Evolutionary conservation across 2,113 vertebrate genomes (phyloP).

Genomic region (Etheostoma spectabile): DNA sequence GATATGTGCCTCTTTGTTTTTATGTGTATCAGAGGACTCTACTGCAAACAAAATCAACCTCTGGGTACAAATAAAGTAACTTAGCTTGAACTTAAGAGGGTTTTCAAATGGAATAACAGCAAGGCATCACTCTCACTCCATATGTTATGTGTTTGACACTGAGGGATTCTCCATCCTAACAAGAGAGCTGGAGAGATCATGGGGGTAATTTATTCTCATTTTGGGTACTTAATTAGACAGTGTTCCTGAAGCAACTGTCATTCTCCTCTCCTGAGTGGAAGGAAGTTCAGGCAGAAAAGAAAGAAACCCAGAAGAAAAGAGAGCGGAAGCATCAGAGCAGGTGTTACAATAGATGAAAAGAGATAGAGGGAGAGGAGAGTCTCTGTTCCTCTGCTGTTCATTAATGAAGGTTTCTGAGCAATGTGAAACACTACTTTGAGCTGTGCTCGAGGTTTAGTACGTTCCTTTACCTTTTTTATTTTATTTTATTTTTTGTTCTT

Average conservation of each 20-base stretch:
- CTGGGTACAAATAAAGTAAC: no score
- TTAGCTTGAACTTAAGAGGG: background rate
- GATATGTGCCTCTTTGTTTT: no score
- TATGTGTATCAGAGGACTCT: no score
- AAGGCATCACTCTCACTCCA: slow-evolving; percentile 32
- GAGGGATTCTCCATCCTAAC: slow-evolving; percentile 39
- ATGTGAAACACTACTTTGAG: slow-evolving; percentile 15
- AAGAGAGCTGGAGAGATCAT: slow-evolving; percentile 36
- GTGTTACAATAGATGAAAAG: slow-evolving; percentile 31
- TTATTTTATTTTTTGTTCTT: no score
- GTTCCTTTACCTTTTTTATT: background rate
- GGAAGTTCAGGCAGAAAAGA: slow-evolving; percentile 17
- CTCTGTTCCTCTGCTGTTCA: slow-evolving; percentile 15
- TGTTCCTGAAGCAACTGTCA: slow-evolving; percentile 59
- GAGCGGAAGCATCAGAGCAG: slow-evolving; percentile 15
- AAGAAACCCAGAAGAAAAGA: slow-evolving; percentile 3
- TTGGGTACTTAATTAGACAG: slow-evolving; percentile 59
- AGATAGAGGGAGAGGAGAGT: background rate
- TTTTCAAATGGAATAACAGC: slow-evolving; percentile 45
- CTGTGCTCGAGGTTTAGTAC: background rate
- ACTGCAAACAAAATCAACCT: no score
- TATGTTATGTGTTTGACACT: slow-evolving; percentile 47
- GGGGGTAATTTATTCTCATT: slow-evolving; percentile 53
- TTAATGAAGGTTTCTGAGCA: slow-evolving; percentile 34
- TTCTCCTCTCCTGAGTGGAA: slow-evolving; percentile 3